These are phyloP conservation scores for Pristionchus exspectatus DNA, from an alignment of 2,888 invertebrate genomes.

Conservation along the genomic window DNA sequence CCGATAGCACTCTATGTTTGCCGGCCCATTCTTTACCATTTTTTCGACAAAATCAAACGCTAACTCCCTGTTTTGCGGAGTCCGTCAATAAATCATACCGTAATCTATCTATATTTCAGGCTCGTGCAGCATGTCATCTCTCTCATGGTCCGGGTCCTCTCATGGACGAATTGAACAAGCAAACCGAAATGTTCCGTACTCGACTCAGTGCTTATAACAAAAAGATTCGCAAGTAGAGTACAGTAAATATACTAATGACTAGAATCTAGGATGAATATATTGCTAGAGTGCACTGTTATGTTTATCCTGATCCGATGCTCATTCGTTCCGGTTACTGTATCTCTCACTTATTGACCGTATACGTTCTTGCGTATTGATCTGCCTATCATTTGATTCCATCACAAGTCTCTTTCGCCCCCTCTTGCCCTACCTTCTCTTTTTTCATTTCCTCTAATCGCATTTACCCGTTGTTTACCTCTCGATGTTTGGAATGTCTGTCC, in stretches of 20 bases:
- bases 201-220: background rate
- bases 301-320: background rate
- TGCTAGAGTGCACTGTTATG: background rate
- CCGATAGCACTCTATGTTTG: too few relatives aligned
- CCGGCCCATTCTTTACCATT: too few relatives aligned
- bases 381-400: background rate
- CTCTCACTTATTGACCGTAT: background rate
- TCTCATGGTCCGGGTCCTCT: slow-evolving; percentile 34
- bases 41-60: too few relatives aligned
- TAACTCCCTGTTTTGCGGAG: too few relatives aligned
- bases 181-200: background rate
- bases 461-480: background rate
- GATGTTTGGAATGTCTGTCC: background rate
- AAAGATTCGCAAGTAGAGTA: background rate
- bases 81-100: background rate
- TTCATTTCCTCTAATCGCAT: slow-evolving; percentile 39
- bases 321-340: background rate
- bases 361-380: background rate
- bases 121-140: slow-evolving; percentile 20
- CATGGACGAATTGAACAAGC: background rate
- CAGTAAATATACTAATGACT: background rate
- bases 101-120: slow-evolving; percentile 20
- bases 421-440: background rate
- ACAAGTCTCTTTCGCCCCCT: background rate
- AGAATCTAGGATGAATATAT: background rate